phyloP scores from a whole-genome alignment of 2,888 invertebrate genomes.

The Melitaea athalia region DNA sequence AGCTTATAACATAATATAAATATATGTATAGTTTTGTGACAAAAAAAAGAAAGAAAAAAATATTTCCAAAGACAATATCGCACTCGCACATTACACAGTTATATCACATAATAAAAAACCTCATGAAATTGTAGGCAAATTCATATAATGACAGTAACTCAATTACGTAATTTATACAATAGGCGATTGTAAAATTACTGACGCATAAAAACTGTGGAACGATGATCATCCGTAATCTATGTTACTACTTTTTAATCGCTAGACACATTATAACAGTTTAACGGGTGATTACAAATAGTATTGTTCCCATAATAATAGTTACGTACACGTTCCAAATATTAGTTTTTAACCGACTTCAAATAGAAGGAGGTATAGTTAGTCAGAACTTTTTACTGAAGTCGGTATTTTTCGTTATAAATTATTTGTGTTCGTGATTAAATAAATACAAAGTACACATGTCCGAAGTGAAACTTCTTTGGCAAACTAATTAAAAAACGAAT shows the following conservation, averaged over 20 bases:
- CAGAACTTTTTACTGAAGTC: too few relatives aligned
- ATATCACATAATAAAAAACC: neutral
- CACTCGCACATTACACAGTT: neutral
- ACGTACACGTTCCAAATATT: neutral
- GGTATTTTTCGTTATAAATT: too few relatives aligned
- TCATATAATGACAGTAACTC: slow-evolving; percentile 37
- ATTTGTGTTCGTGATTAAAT: too few relatives aligned
- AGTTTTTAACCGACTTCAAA: too few relatives aligned
- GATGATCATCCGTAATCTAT: slow-evolving; percentile 3
- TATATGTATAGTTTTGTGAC: neutral
- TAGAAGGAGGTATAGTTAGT: too few relatives aligned
- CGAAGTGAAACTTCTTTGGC: too few relatives aligned
- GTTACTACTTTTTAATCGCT: neutral
- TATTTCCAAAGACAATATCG: neutral
- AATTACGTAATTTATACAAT: slow-evolving; percentile 37
- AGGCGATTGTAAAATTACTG: slow-evolving; percentile 33
- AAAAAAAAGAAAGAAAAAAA: neutral
- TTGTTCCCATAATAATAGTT: neutral
- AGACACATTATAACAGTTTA: neutral
- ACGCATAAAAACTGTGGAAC: slow-evolving; percentile 29
- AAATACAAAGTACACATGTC: too few relatives aligned
- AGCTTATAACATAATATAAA: neutral
- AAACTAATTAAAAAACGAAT: too few relatives aligned
- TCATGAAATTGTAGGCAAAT: slow-evolving; percentile 13
- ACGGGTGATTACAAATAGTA: neutral